Evolutionary conservation across 2,113 vertebrate genomes (phyloP), one percentile per base, ranked within the genome.

Genomic region (Pangasianodon hypophthalmus): DNA sequence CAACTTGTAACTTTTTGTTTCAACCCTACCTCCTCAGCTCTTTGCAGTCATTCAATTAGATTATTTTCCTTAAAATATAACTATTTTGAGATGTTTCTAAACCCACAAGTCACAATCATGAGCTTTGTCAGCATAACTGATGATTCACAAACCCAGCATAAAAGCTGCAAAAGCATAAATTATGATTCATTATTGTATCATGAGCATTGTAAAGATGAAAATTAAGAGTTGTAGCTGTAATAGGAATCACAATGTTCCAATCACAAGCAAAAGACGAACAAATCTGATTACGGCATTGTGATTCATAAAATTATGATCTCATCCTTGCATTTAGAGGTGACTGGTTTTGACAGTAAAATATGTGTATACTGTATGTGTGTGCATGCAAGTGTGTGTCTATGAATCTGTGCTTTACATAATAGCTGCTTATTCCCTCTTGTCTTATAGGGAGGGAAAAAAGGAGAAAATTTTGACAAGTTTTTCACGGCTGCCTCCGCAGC

Each of bases 391-490:
- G 64, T 77, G 56, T 54, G n/a, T 48, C 2, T 56, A 13, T 18
- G 48, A 50, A 84, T 80, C 16, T 50, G 60, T 79, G 50, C 69
- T 73, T 24, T 9, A 60, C 32, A 44, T 84, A 62, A 84, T 44
- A 44, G 19, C 18, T 62, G 56, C 24, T 26, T 46, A 29, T 81
- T 41, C 32, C 32, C 9, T 79, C 29, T 85, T 79, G 21, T 88
- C n/a, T 62, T 62, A n/a, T 93, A 98, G 97, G 97, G 97, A 62
- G 97, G 97, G 16, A 96, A 90, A 87, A 97, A 97, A 75, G 97
- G 96, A 0, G 97, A 98, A 95, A 98, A 98, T 91, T 98, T 98
- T 50, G 97, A 98, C 94, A 96, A 97, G 90, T 98, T 98, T 94
- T 98, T 98, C 95, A 98, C 97, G 0, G 95, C 95, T 7, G 96